phyloP scores from a whole-genome alignment of 1,140 invertebrate genomes.

The Panonychus citri region DNA sequence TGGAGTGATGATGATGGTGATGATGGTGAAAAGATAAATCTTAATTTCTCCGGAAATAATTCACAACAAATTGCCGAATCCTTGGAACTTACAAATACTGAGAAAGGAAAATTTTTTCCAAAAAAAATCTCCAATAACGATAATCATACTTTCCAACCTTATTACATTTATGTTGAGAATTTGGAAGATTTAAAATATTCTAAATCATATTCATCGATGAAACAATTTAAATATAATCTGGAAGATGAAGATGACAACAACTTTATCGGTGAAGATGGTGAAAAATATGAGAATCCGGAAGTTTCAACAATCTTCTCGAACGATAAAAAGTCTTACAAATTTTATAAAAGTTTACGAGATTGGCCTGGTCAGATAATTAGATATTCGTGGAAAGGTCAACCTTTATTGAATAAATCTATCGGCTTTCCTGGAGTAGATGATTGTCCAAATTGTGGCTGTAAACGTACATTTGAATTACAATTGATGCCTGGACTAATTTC shows the following conservation, averaged over 20 bases:
- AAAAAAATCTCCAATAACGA: background rate
- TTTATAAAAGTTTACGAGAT: conserved; percentile 4
- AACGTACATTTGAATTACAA: conserved; percentile 5
- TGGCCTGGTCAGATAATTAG: conserved; percentile 6
- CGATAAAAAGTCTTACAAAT: conserved; percentile 6
- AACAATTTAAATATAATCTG: background rate
- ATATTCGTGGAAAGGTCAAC: conserved; percentile 5
- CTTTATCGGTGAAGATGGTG: background rate
- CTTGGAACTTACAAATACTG: too few species aligned
- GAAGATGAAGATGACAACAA: too few species aligned
- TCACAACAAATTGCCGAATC: too few species aligned
- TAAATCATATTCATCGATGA: background rate
- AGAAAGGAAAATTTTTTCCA: too few species aligned
- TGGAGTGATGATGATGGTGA: background rate
- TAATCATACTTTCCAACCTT: conserved; percentile 1
- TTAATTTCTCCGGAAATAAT: background rate
- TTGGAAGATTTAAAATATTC: background rate
- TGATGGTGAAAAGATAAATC: background rate
- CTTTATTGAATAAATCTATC: background rate
- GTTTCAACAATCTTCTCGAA: background rate
- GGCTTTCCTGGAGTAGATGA: too few species aligned
- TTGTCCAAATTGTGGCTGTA: conserved; percentile 1
- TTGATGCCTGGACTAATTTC: conserved; percentile 7
- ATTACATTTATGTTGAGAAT: conserved; percentile 4
- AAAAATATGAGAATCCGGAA: conserved; percentile 4